Evolutionary conservation across 2,797 vertebrate genomes (phyloP).

Genomic region (Periophthalmus magnuspinnatus): DNA sequence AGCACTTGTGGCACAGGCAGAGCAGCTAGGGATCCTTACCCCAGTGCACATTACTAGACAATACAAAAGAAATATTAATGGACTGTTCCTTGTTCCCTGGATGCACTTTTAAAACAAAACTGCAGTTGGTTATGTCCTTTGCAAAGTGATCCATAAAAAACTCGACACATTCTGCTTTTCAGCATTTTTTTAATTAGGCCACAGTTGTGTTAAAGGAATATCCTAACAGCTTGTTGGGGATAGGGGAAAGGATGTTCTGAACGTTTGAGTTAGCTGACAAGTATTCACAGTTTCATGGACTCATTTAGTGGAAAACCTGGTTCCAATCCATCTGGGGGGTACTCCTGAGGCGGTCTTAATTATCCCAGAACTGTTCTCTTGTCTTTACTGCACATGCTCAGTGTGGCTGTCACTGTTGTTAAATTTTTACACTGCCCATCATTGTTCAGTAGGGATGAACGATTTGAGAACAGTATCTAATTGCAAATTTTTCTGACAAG

Average conservation of each 20-base stretch:
- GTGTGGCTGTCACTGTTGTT: constrained; percentile 5
- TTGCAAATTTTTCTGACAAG: too few species aligned
- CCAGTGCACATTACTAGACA: constrained; percentile 16
- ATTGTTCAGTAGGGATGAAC: not conserved
- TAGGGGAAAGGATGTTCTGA: constrained; percentile 30
- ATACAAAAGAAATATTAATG: constrained; percentile 28
- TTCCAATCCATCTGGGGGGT: constrained; percentile 60
- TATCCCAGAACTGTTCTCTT: constrained; percentile 46
- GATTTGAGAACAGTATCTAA: too few species aligned
- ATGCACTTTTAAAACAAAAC: constrained; percentile 14
- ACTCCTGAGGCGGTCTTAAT: constrained; percentile 70
- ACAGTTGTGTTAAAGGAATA: constrained; percentile 37
- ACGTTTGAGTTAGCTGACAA: constrained; percentile 55
- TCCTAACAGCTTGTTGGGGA: constrained; percentile 41
- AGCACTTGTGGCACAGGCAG: constrained; percentile 59
- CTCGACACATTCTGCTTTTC: constrained; percentile 46
- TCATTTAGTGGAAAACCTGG: constrained; percentile 50
- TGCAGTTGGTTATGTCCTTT: constrained; percentile 37
- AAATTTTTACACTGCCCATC: not conserved
- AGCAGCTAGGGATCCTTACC: constrained; percentile 28
- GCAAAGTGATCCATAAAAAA: constrained; percentile 33
- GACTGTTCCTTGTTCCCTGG: constrained; percentile 32
- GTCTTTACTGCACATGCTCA: constrained; percentile 48
- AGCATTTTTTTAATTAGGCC: constrained; percentile 64
- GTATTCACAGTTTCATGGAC: constrained; percentile 45